These are phyloP conservation scores for Crocidura indochinensis DNA, from an alignment of 2,797 vertebrate species.

Conservation along the genomic window DNA sequence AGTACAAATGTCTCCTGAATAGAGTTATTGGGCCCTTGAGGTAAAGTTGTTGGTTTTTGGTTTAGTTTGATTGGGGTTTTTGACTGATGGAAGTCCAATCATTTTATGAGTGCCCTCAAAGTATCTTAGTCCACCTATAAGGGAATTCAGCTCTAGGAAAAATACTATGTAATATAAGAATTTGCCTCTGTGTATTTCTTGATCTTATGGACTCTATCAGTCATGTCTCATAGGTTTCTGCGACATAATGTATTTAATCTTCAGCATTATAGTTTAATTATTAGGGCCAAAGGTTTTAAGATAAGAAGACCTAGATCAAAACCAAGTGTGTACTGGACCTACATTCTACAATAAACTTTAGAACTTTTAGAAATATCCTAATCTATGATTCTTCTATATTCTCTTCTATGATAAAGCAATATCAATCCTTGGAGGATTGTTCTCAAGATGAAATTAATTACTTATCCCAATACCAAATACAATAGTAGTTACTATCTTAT, in stretches of 20 bases:
- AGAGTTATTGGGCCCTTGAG: too few relatives aligned
- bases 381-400: background rate
- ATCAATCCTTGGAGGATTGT: slow-evolving; percentile 5
- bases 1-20: too few relatives aligned
- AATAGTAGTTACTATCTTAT: background rate
- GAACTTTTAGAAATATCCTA: slow-evolving; percentile 6
- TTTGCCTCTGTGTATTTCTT: slow-evolving; percentile 12
- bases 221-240: background rate
- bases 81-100: background rate
- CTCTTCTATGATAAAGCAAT: background rate
- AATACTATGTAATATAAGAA: background rate
- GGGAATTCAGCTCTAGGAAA: background rate
- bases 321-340: background rate
- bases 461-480: background rate
- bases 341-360: too few relatives aligned
- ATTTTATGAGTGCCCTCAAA: background rate
- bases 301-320: slow-evolving; percentile 39
- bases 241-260: background rate
- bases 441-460: slow-evolving; percentile 5
- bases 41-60: too few relatives aligned
- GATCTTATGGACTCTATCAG: slow-evolving; percentile 8
- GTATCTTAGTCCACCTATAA: background rate
- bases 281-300: background rate
- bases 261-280: background rate
- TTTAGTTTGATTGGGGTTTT: too few relatives aligned